Base-by-base conservation (phyloP, 1,140 invertebrate genomes). In the Aphelinus atriplicis region DNA sequence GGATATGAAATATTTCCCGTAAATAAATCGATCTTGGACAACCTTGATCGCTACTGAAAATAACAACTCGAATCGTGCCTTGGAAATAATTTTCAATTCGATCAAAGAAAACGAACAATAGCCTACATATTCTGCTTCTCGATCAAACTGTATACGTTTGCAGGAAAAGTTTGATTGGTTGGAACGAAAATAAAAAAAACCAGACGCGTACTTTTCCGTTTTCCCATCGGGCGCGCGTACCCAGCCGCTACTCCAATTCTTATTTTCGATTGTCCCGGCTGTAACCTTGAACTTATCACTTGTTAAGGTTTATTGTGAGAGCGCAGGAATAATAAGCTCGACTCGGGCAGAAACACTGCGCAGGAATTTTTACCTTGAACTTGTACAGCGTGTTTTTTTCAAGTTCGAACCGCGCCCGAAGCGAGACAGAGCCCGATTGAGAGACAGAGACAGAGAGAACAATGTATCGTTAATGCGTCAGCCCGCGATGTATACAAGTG, bases 341-440 rank as follows among this genome's bases (percentile, higher is more conserved):
- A 1, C 6, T 5, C 4, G 2, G 51, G 5, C 48, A 10, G 50
- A 65, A 73, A 26, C 26, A 26, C 26, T 26, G 26, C 7, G 9
- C 50, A 9, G 3, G 3, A 50, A 65, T 73, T 65, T 65, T 65
- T n/a, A 46, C 53, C 62, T 57, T 57, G n/a, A 73, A 73, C 51
- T 73, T 73, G 7, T 51, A 48, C 55, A 46, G 26, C 26, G 26
- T 26, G 26, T 26, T 56, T 4, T 61, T 47, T 61, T 58, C 51
- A 71, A 72, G 58, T 63, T 72, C 62, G 63, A 65, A 4, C 26
- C 26, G 26, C 26, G 26, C 26, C 26, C 26, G 0, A 26, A 48
- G 63, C 63, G 51, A 65, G n/a, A 53, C 50, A 10, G 42, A 26
- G 50, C 10, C 43, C 48, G 46, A 51, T 53, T 26, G 26, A 42